phyloP scores from a whole-genome alignment of 2,113 vertebrate genomes.

The Ornithorhynchus anatinus region DNA sequence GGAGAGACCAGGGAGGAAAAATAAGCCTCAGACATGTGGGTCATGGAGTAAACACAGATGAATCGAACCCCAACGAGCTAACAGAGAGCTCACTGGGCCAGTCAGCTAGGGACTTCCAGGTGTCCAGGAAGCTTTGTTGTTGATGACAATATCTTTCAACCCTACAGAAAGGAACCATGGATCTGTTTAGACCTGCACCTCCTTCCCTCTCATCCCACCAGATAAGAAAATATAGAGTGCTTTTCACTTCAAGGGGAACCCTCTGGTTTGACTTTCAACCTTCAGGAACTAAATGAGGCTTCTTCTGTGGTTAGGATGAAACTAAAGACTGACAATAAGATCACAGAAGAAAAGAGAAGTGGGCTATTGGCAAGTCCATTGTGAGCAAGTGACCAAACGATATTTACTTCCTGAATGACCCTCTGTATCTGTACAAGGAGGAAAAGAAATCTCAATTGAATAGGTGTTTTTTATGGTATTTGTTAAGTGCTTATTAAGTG shows the following conservation, averaged over 20 bases:
- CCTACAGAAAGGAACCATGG: background rate
- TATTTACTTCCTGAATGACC: no score
- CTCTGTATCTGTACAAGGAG: no score
- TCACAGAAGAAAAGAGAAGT: background rate
- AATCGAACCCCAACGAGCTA: background rate
- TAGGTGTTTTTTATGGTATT: no score
- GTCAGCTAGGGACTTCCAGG: background rate
- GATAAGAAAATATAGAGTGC: background rate
- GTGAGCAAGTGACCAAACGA: background rate
- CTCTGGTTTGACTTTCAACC: background rate
- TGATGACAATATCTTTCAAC: background rate
- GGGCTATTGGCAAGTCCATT: background rate
- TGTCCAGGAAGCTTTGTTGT: background rate
- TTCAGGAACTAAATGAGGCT: background rate
- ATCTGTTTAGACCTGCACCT: background rate
- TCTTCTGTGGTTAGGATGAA: background rate
- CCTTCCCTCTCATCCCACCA: accelerated
- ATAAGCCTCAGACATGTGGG: constrained; percentile 43
- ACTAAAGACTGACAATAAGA: background rate
- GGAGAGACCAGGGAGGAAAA: constrained; percentile 54
- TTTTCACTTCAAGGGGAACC: background rate
- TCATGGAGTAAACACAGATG: constrained; percentile 56
- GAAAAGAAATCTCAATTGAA: no score
- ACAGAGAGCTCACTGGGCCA: constrained; percentile 18
- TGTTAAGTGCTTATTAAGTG: no score